Conservation (phyloP, 2,888 invertebrate genomes). For the Digitonthophagus gazella region DNA sequence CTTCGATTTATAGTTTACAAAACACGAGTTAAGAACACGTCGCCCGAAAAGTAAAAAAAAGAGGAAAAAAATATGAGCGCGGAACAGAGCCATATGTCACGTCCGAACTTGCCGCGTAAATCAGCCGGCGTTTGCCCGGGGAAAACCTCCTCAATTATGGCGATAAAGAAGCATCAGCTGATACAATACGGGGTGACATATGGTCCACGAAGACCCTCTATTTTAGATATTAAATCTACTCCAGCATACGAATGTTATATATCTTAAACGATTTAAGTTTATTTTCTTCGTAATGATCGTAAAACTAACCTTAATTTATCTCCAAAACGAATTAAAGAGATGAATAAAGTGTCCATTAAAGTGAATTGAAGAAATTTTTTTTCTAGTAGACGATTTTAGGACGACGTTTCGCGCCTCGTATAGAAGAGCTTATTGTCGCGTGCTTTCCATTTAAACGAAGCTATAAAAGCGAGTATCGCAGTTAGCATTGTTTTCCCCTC, state of each 20-base stretch:
- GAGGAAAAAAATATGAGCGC: background rate
- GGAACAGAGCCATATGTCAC: constrained; percentile 25
- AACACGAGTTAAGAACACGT: constrained; percentile 17
- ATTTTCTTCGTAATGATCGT: no score
- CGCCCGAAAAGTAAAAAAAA: constrained; percentile 19
- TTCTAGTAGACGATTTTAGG: background rate
- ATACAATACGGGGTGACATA: background rate
- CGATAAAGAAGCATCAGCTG: background rate
- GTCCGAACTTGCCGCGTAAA: constrained; percentile 27
- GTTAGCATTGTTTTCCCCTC: background rate
- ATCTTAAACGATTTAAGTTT: no score
- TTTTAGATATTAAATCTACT: no score
- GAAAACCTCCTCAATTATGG: background rate
- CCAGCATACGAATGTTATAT: background rate
- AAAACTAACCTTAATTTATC: no score
- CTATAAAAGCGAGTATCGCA: background rate
- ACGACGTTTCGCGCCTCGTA: background rate
- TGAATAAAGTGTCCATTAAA: background rate
- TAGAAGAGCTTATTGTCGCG: background rate
- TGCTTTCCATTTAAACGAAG: background rate
- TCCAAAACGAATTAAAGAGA: background rate
- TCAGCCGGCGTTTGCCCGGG: constrained; percentile 17
- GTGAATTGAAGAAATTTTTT: background rate
- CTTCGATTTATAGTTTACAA: constrained; percentile 27
- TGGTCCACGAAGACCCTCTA: no score